These are phyloP conservation scores for Hassar affinis DNA, from an alignment of 2,113 vertebrate genomes.

Conservation along the genomic window DNA sequence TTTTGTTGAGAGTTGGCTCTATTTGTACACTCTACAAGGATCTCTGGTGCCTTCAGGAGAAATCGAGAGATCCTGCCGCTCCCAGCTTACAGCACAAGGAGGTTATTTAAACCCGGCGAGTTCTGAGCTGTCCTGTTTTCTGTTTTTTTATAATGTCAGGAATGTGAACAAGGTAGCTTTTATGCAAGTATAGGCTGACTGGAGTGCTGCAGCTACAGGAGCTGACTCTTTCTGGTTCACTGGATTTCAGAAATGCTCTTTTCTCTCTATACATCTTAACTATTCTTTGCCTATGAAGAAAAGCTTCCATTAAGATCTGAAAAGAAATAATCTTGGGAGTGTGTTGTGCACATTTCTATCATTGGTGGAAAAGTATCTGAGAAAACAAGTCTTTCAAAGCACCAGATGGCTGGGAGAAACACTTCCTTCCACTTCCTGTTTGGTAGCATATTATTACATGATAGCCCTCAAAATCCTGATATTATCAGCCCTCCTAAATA, in stretches of 20 bases:
- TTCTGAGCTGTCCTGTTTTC: constrained; percentile 2
- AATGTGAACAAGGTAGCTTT: constrained; percentile 24
- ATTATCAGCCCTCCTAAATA: background rate
- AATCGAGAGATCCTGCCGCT: background rate
- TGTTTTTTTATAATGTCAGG: background rate
- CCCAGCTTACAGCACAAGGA: background rate
- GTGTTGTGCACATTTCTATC: background rate
- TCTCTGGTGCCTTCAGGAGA: background rate
- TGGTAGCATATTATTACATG: background rate
- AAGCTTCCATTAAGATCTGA: background rate
- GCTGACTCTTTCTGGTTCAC: background rate
- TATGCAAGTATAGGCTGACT: background rate
- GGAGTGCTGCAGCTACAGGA: background rate
- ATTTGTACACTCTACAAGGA: background rate
- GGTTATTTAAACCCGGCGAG: constrained; percentile 5
- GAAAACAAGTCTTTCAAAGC: background rate
- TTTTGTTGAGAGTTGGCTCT: background rate
- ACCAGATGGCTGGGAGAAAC: background rate
- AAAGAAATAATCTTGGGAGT: background rate
- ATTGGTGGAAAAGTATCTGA: background rate
- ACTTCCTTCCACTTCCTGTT: constrained; percentile 19
- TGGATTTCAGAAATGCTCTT: background rate
- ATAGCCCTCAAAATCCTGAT: background rate
- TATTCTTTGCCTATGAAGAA: background rate
- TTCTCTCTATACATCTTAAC: background rate